Base-by-base conservation (phyloP, 2,888 invertebrate species). In the Diabrotica balteata region DNA sequence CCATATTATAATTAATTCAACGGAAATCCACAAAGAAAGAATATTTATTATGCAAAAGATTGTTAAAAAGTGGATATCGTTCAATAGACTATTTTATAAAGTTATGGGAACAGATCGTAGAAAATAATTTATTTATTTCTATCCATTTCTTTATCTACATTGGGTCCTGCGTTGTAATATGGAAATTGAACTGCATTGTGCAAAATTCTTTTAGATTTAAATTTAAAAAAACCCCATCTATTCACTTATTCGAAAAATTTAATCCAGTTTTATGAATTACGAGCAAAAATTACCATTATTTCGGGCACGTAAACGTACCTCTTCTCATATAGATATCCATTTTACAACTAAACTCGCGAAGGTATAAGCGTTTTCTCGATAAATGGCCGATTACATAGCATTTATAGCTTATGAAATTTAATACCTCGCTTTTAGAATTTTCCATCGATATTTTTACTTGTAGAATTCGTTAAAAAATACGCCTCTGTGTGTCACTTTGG, bases 351-450 rank as follows among this genome's bases (percentile, higher is more conserved):
- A 64, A 64, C 58, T 64, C 64, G 52, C 58, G 52, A 64, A 64
- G 58, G 58, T 58, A 64, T 64, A 64, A 64, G 64, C 64, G 64
- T 64, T 64, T 64, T 64, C 51, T 46, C 64, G 52, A 64, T 64
- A 64, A 64, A 64, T 64, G 64, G 64, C 58, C 64, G 64, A 64
- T 64, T 64, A 64, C 64, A 59, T 45, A 52, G 64, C 64, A 64
- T 64, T 64, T 64, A 64, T 64, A 51, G 64, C 64, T 64, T 64
- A 64, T 64, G 64, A 64, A 64, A 64, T 64, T 58, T 64, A 64
- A 64, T 64, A 64, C 64, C 51, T 47, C 52, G 58, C 63, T 58
- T 64, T 64, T 45, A 64, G 63, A 59, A 59, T 45, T 58, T 58
- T 45, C 58, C 64, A 50, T 64, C 50, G 17, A 32, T 17, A 57